A percentile compares a stretch with the other conserved stretches of the same genome.
These are phyloP conservation scores for Callospermophilus lateralis DNA, from an alignment of 2,113 vertebrate genomes.

Conservation along the genomic window DNA sequence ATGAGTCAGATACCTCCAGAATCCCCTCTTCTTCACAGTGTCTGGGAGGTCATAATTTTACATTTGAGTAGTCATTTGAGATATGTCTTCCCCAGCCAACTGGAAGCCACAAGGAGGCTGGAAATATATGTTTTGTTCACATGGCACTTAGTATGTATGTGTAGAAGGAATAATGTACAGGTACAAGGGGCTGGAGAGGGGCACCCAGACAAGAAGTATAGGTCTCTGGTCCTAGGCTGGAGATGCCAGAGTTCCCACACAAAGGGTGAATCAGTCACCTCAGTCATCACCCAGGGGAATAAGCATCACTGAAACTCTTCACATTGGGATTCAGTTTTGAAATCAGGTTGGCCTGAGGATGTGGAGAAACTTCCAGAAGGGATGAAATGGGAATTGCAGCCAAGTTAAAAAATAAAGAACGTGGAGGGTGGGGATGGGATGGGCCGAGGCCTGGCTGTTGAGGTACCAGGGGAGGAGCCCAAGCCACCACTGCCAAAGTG, in stretches of 20 bases:
- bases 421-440: too few relatives aligned
- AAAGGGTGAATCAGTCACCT: not conserved
- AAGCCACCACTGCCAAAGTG: too few relatives aligned
- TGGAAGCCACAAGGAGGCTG: not conserved
- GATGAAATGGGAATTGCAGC: not conserved
- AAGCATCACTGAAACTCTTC: not conserved
- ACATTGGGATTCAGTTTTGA: not conserved
- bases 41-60: not conserved
- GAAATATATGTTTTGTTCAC: not conserved
- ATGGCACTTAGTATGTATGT: not conserved
- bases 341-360: not conserved
- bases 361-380: constrained; percentile 3
- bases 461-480: too few relatives aligned
- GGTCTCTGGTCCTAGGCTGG: not conserved
- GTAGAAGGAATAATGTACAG: not conserved
- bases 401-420: not conserved
- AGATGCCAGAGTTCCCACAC: not conserved
- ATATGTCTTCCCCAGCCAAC: not conserved
- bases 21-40: not conserved
- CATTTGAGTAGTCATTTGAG: not conserved
- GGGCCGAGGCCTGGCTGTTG: too few relatives aligned
- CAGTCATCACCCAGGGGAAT: not conserved
- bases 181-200: too few relatives aligned
- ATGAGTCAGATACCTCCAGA: not conserved
- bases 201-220: not conserved